Evolutionary conservation across 2,113 vertebrate genomes (phyloP).

Genomic region (Neogale vison): DNA sequence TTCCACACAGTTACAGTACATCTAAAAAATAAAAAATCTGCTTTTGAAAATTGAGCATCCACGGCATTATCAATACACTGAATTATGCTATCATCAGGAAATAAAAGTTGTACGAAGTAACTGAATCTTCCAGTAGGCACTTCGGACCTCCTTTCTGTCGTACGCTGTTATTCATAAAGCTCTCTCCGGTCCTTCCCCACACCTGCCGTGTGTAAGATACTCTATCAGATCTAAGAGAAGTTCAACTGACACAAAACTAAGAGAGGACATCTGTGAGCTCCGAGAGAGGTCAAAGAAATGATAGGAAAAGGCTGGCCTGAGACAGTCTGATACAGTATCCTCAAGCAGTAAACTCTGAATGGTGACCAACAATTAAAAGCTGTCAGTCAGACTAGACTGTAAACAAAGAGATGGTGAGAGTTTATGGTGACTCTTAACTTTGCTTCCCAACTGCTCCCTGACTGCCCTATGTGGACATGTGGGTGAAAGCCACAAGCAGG

Average conservation of each 20-base stretch:
- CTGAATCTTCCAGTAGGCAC: not conserved
- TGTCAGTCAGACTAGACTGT: no score
- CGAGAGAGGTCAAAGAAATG: not conserved
- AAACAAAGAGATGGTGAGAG: not conserved
- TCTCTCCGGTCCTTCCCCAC: no score
- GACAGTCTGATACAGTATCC: not conserved
- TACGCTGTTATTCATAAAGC: not conserved
- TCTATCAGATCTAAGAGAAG: not conserved
- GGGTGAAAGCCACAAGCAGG: not conserved
- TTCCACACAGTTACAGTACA: not conserved
- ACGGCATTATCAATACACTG: not conserved
- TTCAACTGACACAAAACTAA: not conserved
- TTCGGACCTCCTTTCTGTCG: not conserved
- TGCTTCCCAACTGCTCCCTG: not conserved
- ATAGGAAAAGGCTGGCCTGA: not conserved
- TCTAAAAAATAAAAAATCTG: not conserved
- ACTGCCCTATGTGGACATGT: not conserved
- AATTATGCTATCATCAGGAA: not conserved
- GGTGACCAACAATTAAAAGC: not conserved
- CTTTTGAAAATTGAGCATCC: not conserved
- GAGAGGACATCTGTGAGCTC: not conserved
- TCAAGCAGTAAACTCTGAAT: not conserved
- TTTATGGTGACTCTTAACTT: fast-evolving
- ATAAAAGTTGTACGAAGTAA: not conserved
- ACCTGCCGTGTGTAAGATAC: not conserved